These are phyloP conservation scores for Drosophila micromelanica DNA, from an alignment of 1,140 invertebrate species.

Conservation along the genomic window DNA sequence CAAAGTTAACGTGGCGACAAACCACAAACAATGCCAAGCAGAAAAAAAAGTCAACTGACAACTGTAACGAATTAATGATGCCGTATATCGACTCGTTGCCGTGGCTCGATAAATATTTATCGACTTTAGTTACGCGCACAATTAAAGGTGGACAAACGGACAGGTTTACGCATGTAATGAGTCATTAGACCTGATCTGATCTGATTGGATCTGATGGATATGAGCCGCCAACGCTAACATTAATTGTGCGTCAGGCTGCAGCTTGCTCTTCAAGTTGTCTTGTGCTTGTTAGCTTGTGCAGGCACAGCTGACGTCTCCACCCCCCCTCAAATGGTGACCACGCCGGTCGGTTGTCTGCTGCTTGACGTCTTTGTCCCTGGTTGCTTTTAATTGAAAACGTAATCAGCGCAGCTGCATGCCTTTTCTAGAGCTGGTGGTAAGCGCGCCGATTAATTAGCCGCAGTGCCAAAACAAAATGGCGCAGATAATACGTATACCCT, in stretches of 20 bases:
- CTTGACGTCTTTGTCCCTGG: constrained; percentile 25
- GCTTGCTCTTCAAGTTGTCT: constrained; percentile 11
- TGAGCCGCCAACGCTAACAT: constrained; percentile 15
- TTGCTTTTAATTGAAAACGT: constrained; percentile 42
- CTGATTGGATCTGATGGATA: constrained; percentile 16
- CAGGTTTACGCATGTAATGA: constrained; percentile 37
- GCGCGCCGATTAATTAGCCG: constrained; percentile 69
- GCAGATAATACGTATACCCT: constrained; percentile 31
- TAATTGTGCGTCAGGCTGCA: constrained; percentile 7
- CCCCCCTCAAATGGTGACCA: constrained; percentile 12
- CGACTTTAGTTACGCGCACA: constrained; percentile 38
- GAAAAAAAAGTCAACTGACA: constrained; percentile 46
- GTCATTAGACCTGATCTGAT: neutral
- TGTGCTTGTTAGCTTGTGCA: constrained; percentile 43
- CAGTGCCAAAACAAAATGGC: constrained; percentile 57
- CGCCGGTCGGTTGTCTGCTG: neutral
- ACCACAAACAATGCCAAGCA: constrained; percentile 31
- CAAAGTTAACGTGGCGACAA: constrained; percentile 18
- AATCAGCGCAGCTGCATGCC: constrained; percentile 8
- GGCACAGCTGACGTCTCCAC: constrained; percentile 28
- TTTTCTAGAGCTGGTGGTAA: constrained; percentile 30
- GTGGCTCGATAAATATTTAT: constrained; percentile 66
- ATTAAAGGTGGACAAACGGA: constrained; percentile 36
- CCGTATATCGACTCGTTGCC: constrained; percentile 22
- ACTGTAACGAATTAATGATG: constrained; percentile 56